Base-by-base conservation (phyloP, 2,888 invertebrate species). In the Chrysolina oricalcia region DNA sequence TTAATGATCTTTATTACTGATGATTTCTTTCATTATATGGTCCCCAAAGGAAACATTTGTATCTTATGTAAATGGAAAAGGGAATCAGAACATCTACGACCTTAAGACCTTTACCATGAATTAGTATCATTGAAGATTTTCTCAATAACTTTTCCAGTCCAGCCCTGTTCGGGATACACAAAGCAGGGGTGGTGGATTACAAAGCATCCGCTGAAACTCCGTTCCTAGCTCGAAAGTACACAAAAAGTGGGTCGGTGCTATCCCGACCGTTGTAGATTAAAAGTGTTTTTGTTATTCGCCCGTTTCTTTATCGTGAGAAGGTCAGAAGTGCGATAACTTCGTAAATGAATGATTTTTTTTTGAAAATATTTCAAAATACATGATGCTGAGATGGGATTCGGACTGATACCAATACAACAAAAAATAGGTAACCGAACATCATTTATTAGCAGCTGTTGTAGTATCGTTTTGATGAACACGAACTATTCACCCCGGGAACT, bases 181-280 rank as follows among this genome's bases (percentile, higher is more conserved):
- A 27, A 27, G n/a, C 27, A 27, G 68, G 53, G 66, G 56, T 59
- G 40, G 65, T 65, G 70, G 56, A 74, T 74, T 74, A 74, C 74
- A 74, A 74, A 74, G 74, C 66, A 59, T 70, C 66, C 65, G 64
- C 66, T 48, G 66, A 70, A 70, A 66, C 53, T 72, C 62, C 67
- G 35, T 59, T 59, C 56, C 27, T 23, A 59, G 27, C 67, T 35
- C 9, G 19, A 6, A 67, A 43, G 43, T 50, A 53, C 53, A 53
- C 53, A 67, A 67, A 67, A 48, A 67, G 67, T 69, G 35, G 56
- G 53, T 69, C 40, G 56, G 35, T 41, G 56, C 21, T 56, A 56
- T 69, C 69, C 56, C 40, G 69, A 56, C 65, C n/a, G 50, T 53
- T 71, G 62, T 27, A 41, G 41, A 71, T 71, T 53, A 62, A 41